A percentile compares a stretch with the other conserved stretches of the same genome.
Conservation (phyloP, 2,888 invertebrate species). For the Drosophila kanekoi region DNA sequence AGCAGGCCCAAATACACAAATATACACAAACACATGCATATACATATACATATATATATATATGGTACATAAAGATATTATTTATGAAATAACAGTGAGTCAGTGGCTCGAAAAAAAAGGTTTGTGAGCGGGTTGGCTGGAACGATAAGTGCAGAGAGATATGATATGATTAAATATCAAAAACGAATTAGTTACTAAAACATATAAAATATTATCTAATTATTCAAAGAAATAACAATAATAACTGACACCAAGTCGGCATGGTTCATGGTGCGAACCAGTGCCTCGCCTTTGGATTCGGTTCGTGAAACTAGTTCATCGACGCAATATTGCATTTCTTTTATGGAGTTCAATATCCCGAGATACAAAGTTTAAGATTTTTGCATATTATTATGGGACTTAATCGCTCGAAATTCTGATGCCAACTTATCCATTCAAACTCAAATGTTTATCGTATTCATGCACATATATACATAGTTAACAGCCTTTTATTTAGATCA, state of each 20-base stretch:
- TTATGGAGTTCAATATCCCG: too few species aligned
- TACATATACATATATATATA: background rate
- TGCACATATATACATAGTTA: background rate
- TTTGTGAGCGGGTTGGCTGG: constrained; percentile 17
- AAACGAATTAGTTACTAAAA: background rate
- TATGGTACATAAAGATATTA: constrained; percentile 46
- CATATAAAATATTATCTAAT: background rate
- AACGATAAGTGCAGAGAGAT: constrained; percentile 34
- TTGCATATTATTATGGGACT: too few species aligned
- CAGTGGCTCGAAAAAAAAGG: constrained; percentile 45
- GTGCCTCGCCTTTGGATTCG: too few species aligned
- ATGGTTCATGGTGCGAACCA: too few species aligned
- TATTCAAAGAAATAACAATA: background rate
- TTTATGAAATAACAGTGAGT: constrained; percentile 70
- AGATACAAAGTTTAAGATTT: too few species aligned
- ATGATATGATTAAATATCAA: constrained; percentile 22
- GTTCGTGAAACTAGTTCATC: too few species aligned
- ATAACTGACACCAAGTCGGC: background rate
- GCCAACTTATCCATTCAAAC: background rate
- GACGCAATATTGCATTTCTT: too few species aligned
- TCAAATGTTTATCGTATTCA: background rate
- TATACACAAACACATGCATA: background rate
- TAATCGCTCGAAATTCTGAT: too few species aligned
- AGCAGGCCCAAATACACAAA: constrained; percentile 49
- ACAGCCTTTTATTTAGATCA: constrained; percentile 33